These are phyloP conservation scores for Drosophila athabasca DNA, from an alignment of 1,140 invertebrate genomes.

Conservation along the genomic window DNA sequence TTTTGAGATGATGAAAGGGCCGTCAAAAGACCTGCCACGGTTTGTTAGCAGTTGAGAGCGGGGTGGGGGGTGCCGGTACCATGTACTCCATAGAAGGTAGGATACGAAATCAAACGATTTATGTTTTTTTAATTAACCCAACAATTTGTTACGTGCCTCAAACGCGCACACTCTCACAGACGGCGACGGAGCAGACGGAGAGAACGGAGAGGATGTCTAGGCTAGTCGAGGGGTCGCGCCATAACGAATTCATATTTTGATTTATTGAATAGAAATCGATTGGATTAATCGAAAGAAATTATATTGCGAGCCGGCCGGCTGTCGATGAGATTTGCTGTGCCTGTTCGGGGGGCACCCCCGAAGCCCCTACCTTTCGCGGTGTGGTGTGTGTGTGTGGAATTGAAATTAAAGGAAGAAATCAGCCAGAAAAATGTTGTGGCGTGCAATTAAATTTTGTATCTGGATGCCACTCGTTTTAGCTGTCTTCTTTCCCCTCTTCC, in stretches of 20 bases:
- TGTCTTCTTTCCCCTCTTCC: not conserved
- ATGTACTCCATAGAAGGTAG: too few species aligned
- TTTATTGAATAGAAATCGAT: constrained; percentile 83
- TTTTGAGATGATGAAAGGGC: constrained; percentile 68
- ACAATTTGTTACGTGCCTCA: constrained; percentile 83
- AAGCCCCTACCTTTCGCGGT: constrained; percentile 4
- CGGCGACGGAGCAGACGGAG: constrained; percentile 8
- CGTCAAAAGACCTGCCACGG: constrained; percentile 54
- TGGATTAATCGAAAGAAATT: constrained; percentile 82
- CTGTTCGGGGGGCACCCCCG: constrained; percentile 25
- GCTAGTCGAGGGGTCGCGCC: constrained; percentile 55
- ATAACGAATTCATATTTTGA: constrained; percentile 81
- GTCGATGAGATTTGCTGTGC: constrained; percentile 62
- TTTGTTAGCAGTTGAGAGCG: constrained; percentile 46
- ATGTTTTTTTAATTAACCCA: constrained; percentile 83
- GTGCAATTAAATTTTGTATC: constrained; percentile 64
- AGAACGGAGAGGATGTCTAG: constrained; percentile 29
- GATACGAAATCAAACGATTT: constrained; percentile 79
- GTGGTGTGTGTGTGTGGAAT: constrained; percentile 44
- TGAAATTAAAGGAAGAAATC: constrained; percentile 72
- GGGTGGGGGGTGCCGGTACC: not conserved
- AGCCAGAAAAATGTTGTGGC: constrained; percentile 64
- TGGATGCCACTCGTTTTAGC: constrained; percentile 18
- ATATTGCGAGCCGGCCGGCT: constrained; percentile 64
- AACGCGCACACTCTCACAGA: constrained; percentile 55